Conservation (phyloP, 2,888 invertebrate genomes). For the Sminthurinus aureus region DNA sequence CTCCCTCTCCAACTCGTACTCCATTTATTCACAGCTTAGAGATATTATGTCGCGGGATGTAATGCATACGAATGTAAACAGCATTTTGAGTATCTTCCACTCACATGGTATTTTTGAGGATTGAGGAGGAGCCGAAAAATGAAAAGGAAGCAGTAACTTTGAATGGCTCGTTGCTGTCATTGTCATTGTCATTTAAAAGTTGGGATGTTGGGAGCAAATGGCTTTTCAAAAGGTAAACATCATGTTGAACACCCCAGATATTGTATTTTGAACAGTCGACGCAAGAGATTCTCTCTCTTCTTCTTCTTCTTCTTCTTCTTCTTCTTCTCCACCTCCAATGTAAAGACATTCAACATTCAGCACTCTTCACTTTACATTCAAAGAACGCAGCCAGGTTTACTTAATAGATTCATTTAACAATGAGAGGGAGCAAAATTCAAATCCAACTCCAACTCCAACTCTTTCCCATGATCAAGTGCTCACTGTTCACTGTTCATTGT, state of each 20-base stretch:
- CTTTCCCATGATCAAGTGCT: too few relatives aligned
- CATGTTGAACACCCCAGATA: not conserved
- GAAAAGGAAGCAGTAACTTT: not conserved
- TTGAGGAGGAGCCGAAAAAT: not conserved
- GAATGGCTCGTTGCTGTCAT: not conserved
- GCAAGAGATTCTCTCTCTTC: not conserved
- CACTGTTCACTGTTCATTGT: too few relatives aligned
- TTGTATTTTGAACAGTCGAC: not conserved
- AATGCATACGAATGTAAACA: not conserved
- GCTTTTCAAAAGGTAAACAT: not conserved
- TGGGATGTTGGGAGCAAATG: not conserved
- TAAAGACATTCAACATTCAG: too few relatives aligned
- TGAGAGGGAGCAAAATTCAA: too few relatives aligned
- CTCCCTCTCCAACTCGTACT: not conserved
- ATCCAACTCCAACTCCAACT: too few relatives aligned
- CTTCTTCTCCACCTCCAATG: not conserved
- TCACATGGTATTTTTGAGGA: not conserved
- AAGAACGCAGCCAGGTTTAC: too few relatives aligned
- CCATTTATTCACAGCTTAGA: not conserved
- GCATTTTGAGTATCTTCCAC: too few relatives aligned
- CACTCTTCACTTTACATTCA: too few relatives aligned
- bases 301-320: not conserved
- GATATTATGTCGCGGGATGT: not conserved
- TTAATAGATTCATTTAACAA: too few relatives aligned
- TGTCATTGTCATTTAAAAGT: conserved; percentile 1